Evolutionary conservation across 2,113 vertebrate species (phyloP).

Genomic region (Tragelaphus strepsiceros): DNA sequence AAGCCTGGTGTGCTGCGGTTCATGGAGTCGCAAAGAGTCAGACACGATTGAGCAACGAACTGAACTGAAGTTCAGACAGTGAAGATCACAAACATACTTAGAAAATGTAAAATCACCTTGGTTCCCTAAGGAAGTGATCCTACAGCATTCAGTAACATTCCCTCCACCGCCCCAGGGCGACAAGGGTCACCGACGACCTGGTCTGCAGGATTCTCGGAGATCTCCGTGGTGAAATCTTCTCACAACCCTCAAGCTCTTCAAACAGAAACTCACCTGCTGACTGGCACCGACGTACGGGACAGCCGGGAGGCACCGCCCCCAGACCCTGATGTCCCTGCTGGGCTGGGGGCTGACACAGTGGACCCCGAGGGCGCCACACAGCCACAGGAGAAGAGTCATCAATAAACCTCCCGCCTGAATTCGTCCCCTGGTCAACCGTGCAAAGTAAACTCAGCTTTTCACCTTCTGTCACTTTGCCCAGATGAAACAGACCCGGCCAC

Average conservation of each 20-base stretch:
- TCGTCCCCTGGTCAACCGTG: too few species aligned
- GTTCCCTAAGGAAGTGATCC: not conserved
- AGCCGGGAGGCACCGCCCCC: rapidly evolving
- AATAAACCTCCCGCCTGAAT: rapidly evolving
- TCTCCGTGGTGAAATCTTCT: rapidly evolving
- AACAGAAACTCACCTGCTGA: not conserved
- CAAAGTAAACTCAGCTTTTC: too few species aligned
- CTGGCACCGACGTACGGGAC: not conserved
- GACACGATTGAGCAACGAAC: rapidly evolving
- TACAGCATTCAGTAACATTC: rapidly evolving
- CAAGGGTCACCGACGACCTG: rapidly evolving
- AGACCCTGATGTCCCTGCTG: rapidly evolving
- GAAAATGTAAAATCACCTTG: not conserved
- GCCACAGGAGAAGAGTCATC: rapidly evolving
- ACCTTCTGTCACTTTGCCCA: rapidly evolving
- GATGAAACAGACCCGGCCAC: rapidly evolving
- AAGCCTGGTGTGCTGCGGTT: not conserved
- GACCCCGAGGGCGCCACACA: rapidly evolving
- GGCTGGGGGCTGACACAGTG: rapidly evolving
- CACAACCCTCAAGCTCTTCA: rapidly evolving
- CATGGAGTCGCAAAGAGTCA: rapidly evolving
- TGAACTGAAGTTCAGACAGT: not conserved
- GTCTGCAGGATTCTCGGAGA: not conserved
- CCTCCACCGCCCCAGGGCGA: rapidly evolving
- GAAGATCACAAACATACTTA: not conserved